A percentile compares a stretch with the other conserved stretches of the same genome.
Conservation (phyloP, 2,113 vertebrate species). For the Sula dactylatra region DNA sequence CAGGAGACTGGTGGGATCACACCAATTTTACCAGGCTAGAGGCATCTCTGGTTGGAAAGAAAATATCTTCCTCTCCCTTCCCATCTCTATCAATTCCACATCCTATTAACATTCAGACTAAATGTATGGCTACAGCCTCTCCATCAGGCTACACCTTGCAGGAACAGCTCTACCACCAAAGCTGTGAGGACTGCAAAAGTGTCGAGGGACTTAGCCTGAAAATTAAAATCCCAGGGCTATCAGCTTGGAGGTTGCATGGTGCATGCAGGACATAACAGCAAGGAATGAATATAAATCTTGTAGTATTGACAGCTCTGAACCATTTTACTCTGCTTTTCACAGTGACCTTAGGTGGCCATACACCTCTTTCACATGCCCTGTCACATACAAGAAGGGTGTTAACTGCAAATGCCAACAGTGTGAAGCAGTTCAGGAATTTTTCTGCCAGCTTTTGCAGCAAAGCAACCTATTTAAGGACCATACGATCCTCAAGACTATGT, state of each 20-base stretch:
- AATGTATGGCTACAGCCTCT: neutral
- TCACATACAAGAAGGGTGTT: neutral
- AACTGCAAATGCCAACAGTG: neutral
- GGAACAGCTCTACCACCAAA: neutral
- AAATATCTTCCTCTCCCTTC: neutral
- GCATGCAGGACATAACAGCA: neutral
- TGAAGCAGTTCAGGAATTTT: neutral
- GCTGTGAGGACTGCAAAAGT: neutral
- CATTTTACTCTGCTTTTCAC: neutral
- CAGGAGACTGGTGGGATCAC: neutral
- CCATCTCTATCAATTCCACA: neutral
- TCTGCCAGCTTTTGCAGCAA: neutral
- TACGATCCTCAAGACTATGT: neutral
- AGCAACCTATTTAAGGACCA: neutral
- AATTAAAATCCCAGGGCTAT: neutral
- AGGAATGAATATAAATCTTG: neutral
- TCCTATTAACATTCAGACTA: neutral
- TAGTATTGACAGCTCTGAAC: neutral
- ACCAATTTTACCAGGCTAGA: neutral
- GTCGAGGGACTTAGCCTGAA: neutral
- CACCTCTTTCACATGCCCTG: neutral
- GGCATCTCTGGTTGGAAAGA: neutral
- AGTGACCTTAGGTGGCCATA: neutral
- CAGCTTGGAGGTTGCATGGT: neutral
- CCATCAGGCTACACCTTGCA: neutral